These are phyloP conservation scores for Eumaeus atala DNA, from an alignment of 1,140 invertebrate genomes.

Conservation along the genomic window DNA sequence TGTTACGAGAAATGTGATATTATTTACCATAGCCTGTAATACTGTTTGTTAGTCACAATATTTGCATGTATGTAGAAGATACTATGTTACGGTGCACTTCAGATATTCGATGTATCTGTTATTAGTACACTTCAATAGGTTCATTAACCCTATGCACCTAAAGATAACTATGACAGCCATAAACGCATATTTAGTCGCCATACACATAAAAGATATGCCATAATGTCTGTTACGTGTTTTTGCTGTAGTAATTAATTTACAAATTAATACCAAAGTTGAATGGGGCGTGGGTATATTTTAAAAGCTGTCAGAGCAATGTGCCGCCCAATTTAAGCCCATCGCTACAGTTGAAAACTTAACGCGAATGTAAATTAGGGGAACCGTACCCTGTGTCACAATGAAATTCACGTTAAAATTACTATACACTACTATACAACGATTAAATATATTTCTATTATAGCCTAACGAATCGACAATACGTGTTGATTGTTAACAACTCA, in stretches of 20 bases:
- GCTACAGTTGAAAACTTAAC: conserved; percentile 43
- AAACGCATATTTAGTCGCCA: too few species aligned
- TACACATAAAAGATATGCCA: neutral
- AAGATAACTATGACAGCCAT: too few species aligned
- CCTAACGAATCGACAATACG: conserved; percentile 36
- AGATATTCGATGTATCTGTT: too few species aligned
- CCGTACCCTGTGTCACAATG: conserved; percentile 35
- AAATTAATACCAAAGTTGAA: conserved; percentile 26
- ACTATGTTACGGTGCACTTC: neutral
- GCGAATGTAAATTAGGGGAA: conserved; percentile 55
- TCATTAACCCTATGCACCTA: too few species aligned
- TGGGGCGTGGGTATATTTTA: conserved; percentile 54
- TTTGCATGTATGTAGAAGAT: too few species aligned
- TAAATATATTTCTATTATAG: conserved; percentile 1
- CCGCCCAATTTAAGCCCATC: conserved; percentile 34
- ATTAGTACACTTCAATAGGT: too few species aligned
- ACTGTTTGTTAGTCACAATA: too few species aligned
- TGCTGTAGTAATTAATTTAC: conserved; percentile 10
- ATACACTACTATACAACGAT: neutral
- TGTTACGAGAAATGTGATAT: too few species aligned
- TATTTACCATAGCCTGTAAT: too few species aligned
- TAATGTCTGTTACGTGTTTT: neutral
- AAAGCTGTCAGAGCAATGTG: conserved; percentile 63
- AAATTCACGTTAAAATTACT: neutral
- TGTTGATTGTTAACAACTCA: conserved; percentile 33